Evolutionary conservation across 2,888 invertebrate genomes (phyloP).

Genomic region (Eristalinus aeneus): DNA sequence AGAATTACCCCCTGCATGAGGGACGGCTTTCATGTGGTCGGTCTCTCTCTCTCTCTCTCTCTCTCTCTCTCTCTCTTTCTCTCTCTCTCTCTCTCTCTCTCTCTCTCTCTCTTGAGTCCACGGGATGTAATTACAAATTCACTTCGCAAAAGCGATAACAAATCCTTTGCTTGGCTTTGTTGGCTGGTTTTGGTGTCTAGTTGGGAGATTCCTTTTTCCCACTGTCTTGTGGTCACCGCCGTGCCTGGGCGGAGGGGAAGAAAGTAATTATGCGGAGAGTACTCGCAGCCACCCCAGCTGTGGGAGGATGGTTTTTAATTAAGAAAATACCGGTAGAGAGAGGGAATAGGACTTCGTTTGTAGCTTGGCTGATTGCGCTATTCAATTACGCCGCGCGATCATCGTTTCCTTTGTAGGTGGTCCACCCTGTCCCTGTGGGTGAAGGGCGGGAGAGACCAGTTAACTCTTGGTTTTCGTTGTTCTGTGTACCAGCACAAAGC

Average conservation of each 20-base stretch:
- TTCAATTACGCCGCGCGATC: slow-evolving; percentile 33
- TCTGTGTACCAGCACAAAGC: background rate
- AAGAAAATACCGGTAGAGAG: background rate
- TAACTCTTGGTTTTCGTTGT: background rate
- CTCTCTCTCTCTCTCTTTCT: background rate
- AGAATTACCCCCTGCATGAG: background rate
- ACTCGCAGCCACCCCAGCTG: background rate
- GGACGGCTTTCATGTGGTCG: background rate
- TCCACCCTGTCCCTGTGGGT: too few species aligned
- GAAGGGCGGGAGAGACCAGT: background rate
- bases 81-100: background rate
- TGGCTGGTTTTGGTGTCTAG: background rate
- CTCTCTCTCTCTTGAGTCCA: background rate
- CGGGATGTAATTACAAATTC: slow-evolving; percentile 24
- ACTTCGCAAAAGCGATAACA: slow-evolving; percentile 11
- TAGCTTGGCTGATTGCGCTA: slow-evolving; percentile 25
- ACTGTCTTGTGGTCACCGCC: slow-evolving; percentile 24
- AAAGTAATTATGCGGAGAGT: slow-evolving; percentile 36
- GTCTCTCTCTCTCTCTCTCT: background rate
- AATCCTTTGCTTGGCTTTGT: background rate
- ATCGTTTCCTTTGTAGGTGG: background rate
- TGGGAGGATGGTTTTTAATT: slow-evolving; percentile 23
- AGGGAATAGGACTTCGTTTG: background rate
- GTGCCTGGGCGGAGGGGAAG: slow-evolving; percentile 1
- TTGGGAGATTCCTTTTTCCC: background rate